Evolutionary conservation across 2,113 vertebrate species (phyloP).

Genomic region (Terrapene triunguis): DNA sequence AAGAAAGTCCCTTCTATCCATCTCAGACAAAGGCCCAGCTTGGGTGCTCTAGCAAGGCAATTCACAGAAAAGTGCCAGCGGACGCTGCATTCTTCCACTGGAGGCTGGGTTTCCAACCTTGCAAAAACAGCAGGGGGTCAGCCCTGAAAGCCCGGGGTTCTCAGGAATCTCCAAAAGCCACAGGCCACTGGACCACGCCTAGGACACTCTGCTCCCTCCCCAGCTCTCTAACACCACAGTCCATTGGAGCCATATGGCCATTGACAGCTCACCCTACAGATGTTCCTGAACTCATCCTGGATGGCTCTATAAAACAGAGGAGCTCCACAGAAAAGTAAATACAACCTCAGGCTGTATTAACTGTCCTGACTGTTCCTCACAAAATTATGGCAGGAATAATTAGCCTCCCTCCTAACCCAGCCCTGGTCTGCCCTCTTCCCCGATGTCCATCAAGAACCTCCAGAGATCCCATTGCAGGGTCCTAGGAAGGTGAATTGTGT

Average conservation of each 20-base stretch:
- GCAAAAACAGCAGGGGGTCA: not conserved
- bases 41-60: not conserved
- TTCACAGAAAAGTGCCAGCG: not conserved
- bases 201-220: not conserved
- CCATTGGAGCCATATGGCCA: rapidly evolving
- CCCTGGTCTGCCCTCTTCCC: not conserved
- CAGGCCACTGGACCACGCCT: not conserved
- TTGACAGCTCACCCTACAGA: not conserved
- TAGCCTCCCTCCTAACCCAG: not conserved
- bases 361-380: not conserved
- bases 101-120: not conserved
- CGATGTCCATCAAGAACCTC: not conserved
- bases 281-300: rapidly evolving
- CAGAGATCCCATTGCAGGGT: not conserved
- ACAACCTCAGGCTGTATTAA: not conserved
- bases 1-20: not conserved
- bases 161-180: not conserved
- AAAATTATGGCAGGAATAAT: not conserved
- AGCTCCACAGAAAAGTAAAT: not conserved
- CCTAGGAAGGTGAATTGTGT: not conserved
- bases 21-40: not conserved
- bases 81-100: not conserved
- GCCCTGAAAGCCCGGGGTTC: not conserved
- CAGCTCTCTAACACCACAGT: rapidly evolving
- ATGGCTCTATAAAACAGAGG: not conserved